Percentiles rank a stretch among this genome's conserved stretches.
Conservation (phyloP, 2,113 vertebrate species). For the Suncus etruscus region DNA sequence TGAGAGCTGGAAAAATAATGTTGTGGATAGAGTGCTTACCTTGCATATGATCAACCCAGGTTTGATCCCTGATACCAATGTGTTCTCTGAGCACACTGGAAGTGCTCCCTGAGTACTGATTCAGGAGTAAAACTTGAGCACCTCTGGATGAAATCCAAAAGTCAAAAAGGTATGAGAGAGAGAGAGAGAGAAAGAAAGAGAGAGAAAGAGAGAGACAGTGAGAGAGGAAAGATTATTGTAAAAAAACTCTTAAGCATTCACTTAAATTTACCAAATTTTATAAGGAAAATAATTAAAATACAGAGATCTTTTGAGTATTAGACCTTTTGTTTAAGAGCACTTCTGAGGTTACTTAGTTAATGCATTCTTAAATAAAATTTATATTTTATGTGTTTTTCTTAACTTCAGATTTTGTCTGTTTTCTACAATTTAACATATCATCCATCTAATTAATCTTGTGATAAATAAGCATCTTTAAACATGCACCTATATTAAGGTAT, state of each 20-base stretch:
- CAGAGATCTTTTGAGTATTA: neutral
- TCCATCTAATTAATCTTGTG: constrained; percentile 32
- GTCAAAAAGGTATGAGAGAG: too few species aligned
- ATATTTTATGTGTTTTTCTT: constrained; percentile 2
- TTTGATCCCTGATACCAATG: too few species aligned
- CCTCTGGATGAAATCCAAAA: too few species aligned
- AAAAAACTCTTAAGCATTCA: neutral
- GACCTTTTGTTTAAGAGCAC: neutral
- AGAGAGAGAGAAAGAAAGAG: too few species aligned
- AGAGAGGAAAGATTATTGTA: too few species aligned
- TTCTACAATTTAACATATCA: constrained; percentile 10
- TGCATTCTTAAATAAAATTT: neutral
- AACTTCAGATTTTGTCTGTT: constrained; percentile 29
- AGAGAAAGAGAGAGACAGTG: too few species aligned
- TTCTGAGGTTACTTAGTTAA: neutral
- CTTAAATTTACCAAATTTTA: constrained; percentile 42
- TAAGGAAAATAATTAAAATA: constrained; percentile 3
- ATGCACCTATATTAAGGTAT: constrained; percentile 43
- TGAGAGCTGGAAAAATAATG: too few species aligned
- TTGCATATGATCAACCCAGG: too few species aligned
- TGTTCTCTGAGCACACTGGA: too few species aligned
- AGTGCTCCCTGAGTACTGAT: too few species aligned
- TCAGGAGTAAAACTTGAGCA: too few species aligned
- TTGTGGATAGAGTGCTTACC: too few species aligned
- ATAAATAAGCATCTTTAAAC: constrained; percentile 16